These are phyloP conservation scores for Ophiodon elongatus DNA, from an alignment of 2,113 vertebrate genomes.

Conservation along the genomic window DNA sequence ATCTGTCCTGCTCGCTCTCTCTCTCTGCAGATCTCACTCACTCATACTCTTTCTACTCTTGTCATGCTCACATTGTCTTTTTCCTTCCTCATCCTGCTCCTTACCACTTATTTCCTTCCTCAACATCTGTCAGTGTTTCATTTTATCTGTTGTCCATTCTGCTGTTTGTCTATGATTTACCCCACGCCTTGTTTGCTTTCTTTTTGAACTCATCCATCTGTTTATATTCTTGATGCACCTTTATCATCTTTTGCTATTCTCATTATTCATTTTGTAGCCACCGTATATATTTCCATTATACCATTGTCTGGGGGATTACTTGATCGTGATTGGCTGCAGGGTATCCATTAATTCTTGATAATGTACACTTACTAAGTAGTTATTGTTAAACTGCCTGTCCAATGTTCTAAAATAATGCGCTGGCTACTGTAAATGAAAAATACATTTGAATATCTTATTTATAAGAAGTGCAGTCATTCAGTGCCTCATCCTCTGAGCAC, in stretches of 20 bases:
- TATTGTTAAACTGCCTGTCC: not conserved
- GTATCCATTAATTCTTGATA: not conserved
- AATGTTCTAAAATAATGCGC: not conserved
- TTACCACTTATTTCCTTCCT: slow-evolving; percentile 62
- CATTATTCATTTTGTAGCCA: not conserved
- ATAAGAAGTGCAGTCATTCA: too few species aligned
- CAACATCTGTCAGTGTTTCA: slow-evolving; percentile 62
- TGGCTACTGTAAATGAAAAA: too few species aligned
- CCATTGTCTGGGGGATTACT: not conserved
- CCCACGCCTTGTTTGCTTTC: slow-evolving; percentile 49
- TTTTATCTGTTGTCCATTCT: slow-evolving; percentile 65
- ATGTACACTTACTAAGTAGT: not conserved
- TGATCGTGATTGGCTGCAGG: not conserved
- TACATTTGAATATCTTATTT: not conserved
- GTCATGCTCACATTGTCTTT: slow-evolving; percentile 54
- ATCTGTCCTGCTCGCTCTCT: slow-evolving; percentile 57
- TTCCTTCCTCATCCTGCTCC: slow-evolving; percentile 52
- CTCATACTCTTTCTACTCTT: slow-evolving; percentile 25
- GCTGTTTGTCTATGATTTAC: slow-evolving; percentile 24
- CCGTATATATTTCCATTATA: not conserved
- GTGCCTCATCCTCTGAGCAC: too few species aligned
- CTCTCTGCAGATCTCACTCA: slow-evolving; percentile 9
- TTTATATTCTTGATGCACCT: slow-evolving; percentile 50
- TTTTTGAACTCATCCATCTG: slow-evolving; percentile 53
- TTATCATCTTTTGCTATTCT: slow-evolving; percentile 8